Base-by-base conservation (phyloP, 1,140 invertebrate genomes). In the Anoplolepis gracilipes region DNA sequence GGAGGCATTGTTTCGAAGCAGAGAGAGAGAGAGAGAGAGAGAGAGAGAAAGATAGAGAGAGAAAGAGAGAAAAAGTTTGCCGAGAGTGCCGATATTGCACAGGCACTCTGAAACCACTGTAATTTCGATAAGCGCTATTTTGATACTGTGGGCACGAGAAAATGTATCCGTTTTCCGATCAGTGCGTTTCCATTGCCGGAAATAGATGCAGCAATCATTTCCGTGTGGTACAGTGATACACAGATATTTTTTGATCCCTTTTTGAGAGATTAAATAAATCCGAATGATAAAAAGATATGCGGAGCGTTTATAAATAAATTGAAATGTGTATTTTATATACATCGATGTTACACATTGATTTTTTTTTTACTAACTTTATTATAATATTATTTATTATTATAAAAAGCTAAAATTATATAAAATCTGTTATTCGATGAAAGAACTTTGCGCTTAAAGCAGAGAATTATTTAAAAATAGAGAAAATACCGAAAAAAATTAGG, bases 1-100 rank as follows among this genome's bases (percentile, higher is more conserved):
- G 11, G 53, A 13, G 28, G 33, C 67, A 81, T 81, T 82, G 78
- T 82, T 73, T 73, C 78, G 39, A 11, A 61, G 25, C 42, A 25
- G 30, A 49, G 46, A 49, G 46, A 19, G 46, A 49, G 8, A 8
- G 1, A 8, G 11, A 2, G 36, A 39, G 39, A 8, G 39, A 8
- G 39, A 42, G 8, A 8, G 10, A 42, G 10, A 8, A 42, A 16
- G 46, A 49, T 13, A 39, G 39, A 28, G 19, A 8, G 62, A 65
- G n/a, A 13, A 19, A 10, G 33, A 65, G 11, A 42, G 10, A 16
- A n/a, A 10, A 36, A 67, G 36, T 39, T 67, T 11, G 13, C 28
- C 19, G 59, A 78, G n/a, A 78, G n/a, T 49, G 61, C 75, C 19
- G 28, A n/a, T 30, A 78, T 53, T 65, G 30, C 64, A 49, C 3